Conservation (phyloP, 2,113 vertebrate genomes). For the Azemiops feae region DNA sequence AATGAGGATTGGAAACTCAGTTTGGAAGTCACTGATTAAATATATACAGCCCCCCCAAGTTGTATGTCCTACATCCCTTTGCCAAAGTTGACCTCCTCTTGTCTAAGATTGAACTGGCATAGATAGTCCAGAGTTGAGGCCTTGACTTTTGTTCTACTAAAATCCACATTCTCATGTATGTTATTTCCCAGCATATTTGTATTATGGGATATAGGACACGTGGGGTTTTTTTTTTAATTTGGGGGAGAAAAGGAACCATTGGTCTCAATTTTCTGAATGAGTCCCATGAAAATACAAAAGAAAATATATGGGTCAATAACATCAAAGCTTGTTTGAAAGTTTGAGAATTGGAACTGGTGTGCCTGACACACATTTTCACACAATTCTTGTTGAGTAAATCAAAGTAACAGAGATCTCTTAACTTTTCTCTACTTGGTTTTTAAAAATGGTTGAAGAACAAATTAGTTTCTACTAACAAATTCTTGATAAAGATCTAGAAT, state of each 20-base stretch:
- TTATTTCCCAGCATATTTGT: conserved; percentile 24
- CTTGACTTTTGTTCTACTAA: not conserved
- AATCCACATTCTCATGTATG: not conserved
- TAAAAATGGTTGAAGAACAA: not conserved
- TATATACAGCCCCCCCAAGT: not conserved
- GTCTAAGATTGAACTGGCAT: not conserved
- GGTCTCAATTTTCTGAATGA: conserved; percentile 71
- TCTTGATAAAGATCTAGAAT: conserved; percentile 2
- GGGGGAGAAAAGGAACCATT: conserved; percentile 51
- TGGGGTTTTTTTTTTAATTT: conserved; percentile 36
- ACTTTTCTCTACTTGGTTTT: not conserved
- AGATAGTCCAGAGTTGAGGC: not conserved
- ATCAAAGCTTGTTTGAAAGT: conserved; percentile 60
- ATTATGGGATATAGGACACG: conserved; percentile 14
- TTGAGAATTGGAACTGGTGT: conserved; percentile 57
- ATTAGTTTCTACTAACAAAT: not conserved
- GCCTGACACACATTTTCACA: conserved; percentile 30
- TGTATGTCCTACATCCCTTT: not conserved
- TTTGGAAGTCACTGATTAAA: not conserved
- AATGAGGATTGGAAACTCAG: not conserved
- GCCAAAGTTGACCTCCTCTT: not conserved
- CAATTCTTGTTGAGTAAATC: conserved; percentile 42
- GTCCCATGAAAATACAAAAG: conserved; percentile 75
- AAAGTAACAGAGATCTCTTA: conserved; percentile 30
- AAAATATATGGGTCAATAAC: conserved; percentile 43